Evolutionary conservation across 2,113 vertebrate genomes (phyloP).

Genomic region (Poicephalus meyeri): DNA sequence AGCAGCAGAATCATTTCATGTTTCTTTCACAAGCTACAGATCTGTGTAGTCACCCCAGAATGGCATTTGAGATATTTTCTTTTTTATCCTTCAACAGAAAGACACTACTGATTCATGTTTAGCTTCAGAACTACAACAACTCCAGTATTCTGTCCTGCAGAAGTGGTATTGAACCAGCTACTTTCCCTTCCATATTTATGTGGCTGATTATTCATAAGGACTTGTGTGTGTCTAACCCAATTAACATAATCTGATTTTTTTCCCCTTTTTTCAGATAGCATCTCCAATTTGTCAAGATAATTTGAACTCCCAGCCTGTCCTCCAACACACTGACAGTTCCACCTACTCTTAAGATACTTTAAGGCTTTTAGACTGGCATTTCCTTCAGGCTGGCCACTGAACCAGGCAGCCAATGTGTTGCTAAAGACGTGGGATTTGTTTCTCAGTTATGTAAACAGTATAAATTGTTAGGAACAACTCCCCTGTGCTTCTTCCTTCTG

Average conservation of each 20-base stretch:
- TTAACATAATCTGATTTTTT: neutral
- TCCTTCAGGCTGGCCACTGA: neutral
- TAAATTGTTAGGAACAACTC: neutral
- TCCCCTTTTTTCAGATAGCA: neutral
- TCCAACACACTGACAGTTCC: neutral
- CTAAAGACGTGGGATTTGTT: neutral
- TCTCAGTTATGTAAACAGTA: neutral
- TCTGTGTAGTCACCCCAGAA: neutral
- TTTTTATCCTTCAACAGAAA: neutral
- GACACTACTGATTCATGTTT: neutral
- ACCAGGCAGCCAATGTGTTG: neutral
- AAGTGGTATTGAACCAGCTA: neutral
- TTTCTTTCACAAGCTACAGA: neutral
- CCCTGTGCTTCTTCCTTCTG: neutral
- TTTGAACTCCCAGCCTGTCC: neutral
- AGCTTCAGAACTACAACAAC: neutral
- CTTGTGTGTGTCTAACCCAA: neutral
- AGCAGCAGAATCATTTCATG: neutral
- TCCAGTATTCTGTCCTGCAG: neutral
- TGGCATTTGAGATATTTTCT: neutral
- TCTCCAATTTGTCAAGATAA: neutral
- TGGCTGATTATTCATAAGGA: neutral
- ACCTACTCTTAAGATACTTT: neutral
- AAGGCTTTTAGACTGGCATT: neutral
- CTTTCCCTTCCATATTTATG: neutral